Conservation (phyloP, 2,113 vertebrate genomes). For the Ramphastos sulfuratus region DNA sequence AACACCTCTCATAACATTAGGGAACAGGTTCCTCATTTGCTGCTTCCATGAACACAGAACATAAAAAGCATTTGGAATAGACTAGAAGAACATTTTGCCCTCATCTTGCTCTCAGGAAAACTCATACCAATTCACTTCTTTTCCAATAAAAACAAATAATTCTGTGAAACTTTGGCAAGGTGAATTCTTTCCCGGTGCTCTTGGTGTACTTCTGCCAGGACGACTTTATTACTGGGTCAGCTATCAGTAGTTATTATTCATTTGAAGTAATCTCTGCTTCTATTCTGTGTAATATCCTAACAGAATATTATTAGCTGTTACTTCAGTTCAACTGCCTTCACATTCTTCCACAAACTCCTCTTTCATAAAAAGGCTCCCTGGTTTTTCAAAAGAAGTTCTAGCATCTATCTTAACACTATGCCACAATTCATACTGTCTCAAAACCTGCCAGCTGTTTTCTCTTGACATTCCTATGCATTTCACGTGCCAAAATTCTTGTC, state of each 20-base stretch:
- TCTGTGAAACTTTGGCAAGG: not conserved
- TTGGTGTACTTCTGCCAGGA: not conserved
- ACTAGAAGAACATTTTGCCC: not conserved
- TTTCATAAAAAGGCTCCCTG: not conserved
- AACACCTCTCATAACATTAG: not conserved
- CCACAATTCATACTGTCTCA: not conserved
- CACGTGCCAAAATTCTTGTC: not conserved
- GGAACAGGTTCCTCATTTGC: not conserved
- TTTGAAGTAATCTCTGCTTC: not conserved
- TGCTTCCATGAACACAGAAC: rapidly evolving
- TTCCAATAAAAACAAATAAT: not conserved
- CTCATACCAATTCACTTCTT: not conserved
- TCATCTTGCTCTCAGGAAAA: not conserved
- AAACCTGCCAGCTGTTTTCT: not conserved
- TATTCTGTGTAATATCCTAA: not conserved
- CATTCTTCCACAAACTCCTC: not conserved
- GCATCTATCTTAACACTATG: not conserved
- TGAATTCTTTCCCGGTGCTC: not conserved
- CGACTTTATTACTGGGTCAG: not conserved
- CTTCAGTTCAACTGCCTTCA: not conserved
- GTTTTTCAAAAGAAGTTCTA: not conserved
- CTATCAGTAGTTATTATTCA: not conserved
- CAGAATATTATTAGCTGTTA: not conserved
- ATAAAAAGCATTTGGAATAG: not conserved
- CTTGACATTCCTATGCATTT: not conserved